Evolutionary conservation across 1,140 invertebrate species (phyloP), one percentile per base, ranked within the genome.

Genomic region (Cydia amplana): DNA sequence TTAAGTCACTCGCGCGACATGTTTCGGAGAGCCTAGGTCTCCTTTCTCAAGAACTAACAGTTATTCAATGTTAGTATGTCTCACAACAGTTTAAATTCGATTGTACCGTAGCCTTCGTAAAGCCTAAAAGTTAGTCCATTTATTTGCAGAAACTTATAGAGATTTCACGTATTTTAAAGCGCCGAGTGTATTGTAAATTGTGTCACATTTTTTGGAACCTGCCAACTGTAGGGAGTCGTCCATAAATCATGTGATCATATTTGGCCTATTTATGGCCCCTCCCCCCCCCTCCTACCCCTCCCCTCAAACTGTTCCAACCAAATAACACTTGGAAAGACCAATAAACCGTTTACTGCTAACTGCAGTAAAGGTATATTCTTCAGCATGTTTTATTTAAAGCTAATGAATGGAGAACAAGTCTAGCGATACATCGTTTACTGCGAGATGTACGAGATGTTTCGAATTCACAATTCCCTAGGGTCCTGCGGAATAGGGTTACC

Each of bases 391-490:
- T 70, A 70, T 70, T 67, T 32, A 67, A 28, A 36, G n/a, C 28
- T 43, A 70, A 70, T 70, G 32, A 70, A 70, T 70, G 32, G 16
- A 4, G 18, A 70, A 70, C 40, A 70, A 20, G n/a, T 40, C 28
- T 70, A 36, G 65, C 65, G 65, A 70, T 70, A 36, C 28, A 36
- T 40, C 65, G n/a, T 70, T 43, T 70, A 18, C 32, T 18, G 32
- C 4, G 65, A 70, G 65, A 32, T 36, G 32, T 36, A 70, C 65
- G 65, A 36, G 36, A 70, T 70, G 18, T 70, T 70, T 70, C 32
- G 36, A 18, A n/a, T 70, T 70, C 65, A 70, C 65, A 36, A 70
- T 70, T 70, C 65, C 65, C 28, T 40, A 4, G 65, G 65, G 20
- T 12, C 18, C 51, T 23, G 16, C 55, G 7, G 55, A 60, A 23